Evolutionary conservation across 2,113 vertebrate species (phyloP).

Genomic region (Narcine bancroftii): DNA sequence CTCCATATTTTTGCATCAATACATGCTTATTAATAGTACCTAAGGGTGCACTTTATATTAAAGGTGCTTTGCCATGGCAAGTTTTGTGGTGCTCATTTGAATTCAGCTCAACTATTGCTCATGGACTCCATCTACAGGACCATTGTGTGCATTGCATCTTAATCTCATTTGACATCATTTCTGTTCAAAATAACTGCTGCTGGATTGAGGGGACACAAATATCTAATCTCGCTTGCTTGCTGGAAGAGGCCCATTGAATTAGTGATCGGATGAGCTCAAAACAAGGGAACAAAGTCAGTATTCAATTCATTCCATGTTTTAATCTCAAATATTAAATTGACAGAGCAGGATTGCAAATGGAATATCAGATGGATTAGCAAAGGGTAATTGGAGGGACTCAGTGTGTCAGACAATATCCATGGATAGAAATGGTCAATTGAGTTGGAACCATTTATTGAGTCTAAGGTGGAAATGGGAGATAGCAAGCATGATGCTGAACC

Average conservation of each 20-base stretch:
- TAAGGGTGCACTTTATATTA: background rate
- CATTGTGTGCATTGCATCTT: background rate
- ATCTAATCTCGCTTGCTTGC: background rate
- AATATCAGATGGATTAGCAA: too few species aligned
- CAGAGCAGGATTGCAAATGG: too few species aligned
- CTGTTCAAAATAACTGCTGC: background rate
- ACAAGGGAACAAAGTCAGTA: background rate
- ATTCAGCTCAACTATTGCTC: background rate
- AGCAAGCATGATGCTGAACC: too few species aligned
- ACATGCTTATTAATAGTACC: background rate
- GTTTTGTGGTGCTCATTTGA: background rate
- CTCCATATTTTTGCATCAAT: too few species aligned
- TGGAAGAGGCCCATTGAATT: background rate
- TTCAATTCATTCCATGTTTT: background rate
- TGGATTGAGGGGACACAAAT: background rate
- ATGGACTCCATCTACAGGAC: background rate
- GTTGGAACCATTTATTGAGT: too few species aligned
- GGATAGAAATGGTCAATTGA: too few species aligned
- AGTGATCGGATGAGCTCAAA: too few species aligned
- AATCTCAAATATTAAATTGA: background rate
- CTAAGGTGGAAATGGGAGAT: too few species aligned
- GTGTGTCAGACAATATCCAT: too few species aligned
- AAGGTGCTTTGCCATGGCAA: background rate
- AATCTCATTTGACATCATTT: background rate
- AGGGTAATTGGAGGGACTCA: too few species aligned